Base-by-base conservation (phyloP, 2,888 invertebrate species). In the Trichopria drosophilae region DNA sequence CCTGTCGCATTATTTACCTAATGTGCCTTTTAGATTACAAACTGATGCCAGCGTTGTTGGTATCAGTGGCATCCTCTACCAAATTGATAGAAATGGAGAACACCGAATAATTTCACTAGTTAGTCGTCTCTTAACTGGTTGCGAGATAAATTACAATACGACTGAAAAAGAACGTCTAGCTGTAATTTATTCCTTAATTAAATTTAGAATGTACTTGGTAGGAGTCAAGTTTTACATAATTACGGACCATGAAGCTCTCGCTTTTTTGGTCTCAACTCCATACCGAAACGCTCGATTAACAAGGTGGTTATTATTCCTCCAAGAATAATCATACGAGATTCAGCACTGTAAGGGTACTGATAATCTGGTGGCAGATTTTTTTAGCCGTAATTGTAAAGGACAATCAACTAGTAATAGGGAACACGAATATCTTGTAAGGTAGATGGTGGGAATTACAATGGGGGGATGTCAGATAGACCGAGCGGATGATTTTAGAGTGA, bases 161-260 rank as follows among this genome's bases (percentile, higher is more conserved):
- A n/a, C n/a, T n/a, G n/a, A n/a, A n/a, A n/a, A n/a, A 62, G 55
- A 61, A 57, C 1, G 56, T 55, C 1, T 40, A 60, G 0, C 64
- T 65, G 50, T 60, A 62, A 45, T 67, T 1, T 61, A 45, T 34
- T 50, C 57, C 5, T 16, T 67, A 1, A 42, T 37, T 10, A 63
- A 63, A 39, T 66, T 65, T 51, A 60, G 62, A 12, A 55, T 57
- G 7, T 64, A 64, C 34, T 35, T 65, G 4, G 26, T 60, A 7
- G 64, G 62, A 53, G 0, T 12, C 18, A 16, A 18, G 6, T 37
- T 46, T 29, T 13, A 16, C 3, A 53, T 67, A 1, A 32, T 55
- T 18, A 65, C 62, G 0, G 68, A 68, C 39, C 63, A 66, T 42
- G 54, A 59, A 15, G 46, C 58, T 1, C 29, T 68, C 2, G 57